phyloP scores from a whole-genome alignment of 2,888 invertebrate species.

The Steinernema scapterisci region DNA sequence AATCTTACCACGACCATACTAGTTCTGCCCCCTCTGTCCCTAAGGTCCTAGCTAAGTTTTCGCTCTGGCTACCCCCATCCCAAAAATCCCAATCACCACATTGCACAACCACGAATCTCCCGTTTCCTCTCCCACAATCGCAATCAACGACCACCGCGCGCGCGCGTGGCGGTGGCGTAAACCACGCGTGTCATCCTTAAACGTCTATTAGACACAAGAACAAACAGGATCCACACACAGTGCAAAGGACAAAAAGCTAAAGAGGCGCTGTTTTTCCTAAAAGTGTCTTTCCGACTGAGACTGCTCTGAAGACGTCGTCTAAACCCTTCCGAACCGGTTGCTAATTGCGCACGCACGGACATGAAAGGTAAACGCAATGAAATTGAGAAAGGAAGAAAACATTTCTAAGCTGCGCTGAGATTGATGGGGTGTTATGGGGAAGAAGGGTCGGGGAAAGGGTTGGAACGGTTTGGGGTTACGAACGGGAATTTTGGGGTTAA shows the following conservation, averaged over 20 bases:
- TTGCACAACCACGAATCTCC: not conserved
- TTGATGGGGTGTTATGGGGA: not conserved
- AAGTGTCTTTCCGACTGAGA: not conserved
- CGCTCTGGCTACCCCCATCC: too few species aligned
- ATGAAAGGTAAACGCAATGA: not conserved
- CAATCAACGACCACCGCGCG: not conserved
- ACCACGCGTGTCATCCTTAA: not conserved
- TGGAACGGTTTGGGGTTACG: not conserved
- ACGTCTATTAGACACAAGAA: not conserved
- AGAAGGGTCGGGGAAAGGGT: not conserved
- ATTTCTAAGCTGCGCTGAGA: not conserved
- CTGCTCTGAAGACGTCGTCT: too few species aligned
- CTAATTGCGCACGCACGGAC: not conserved
- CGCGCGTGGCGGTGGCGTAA: too few species aligned
- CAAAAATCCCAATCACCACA: not conserved
- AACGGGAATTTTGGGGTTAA: too few species aligned
- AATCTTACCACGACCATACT: too few species aligned
- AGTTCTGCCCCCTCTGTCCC: too few species aligned
- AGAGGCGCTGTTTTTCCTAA: not conserved
- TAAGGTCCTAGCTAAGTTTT: too few species aligned
- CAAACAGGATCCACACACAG: not conserved
- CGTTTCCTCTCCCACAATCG: not conserved
- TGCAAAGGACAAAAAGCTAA: conserved; percentile 8
- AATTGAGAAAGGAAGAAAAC: not conserved
- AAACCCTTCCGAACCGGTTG: not conserved